Base-by-base conservation (phyloP, 1,140 invertebrate species). In the Microplitis mediator region DNA sequence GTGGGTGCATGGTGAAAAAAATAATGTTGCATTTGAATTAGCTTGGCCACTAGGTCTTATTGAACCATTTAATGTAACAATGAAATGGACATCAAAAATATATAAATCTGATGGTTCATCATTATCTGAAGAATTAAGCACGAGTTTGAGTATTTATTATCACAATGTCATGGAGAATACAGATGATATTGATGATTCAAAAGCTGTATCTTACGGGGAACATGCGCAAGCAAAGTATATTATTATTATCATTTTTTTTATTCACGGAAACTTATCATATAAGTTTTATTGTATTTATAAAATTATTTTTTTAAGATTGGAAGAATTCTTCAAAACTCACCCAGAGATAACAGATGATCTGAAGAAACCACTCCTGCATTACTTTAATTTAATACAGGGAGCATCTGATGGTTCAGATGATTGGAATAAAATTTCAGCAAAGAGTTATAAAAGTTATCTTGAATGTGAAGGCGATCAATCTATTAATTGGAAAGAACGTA, bases 1-100 rank as follows among this genome's bases (percentile, higher is more conserved):
- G 78, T 95, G 93, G 93, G 89, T 95, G 76, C 95, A 97, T 78
- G 95, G 95, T 13, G 90, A 95, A 81, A 85, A 90, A 72, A 89
- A 86, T 16, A 94, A 96, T 85, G 79, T 88, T 9, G 90, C 94
- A 0, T 95, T 89, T 79, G 83, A 92, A 66, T 77, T 92, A 45
- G 91, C 91, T 0, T 90, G 90, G 63, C 86, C 89, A 45, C 75
- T 78, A 14, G 78, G 75, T 2, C 11, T 79, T 1, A 50, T 78
- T 1, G 74, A 77, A 56, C 39, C 60, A 50, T 31, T n/a, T 36
- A 60, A n/a, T 16, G 62, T 23, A 23, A 23, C 23, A 23, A 23
- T 23, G 23, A 23, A 23, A 34, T 14, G 9, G 2, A 64, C 16
- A 4, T 31, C 52, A 1, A 51, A 72, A 31, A 3, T 76, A 0